phyloP scores from a whole-genome alignment of 2,113 vertebrate genomes.

The Malurus elegans region DNA sequence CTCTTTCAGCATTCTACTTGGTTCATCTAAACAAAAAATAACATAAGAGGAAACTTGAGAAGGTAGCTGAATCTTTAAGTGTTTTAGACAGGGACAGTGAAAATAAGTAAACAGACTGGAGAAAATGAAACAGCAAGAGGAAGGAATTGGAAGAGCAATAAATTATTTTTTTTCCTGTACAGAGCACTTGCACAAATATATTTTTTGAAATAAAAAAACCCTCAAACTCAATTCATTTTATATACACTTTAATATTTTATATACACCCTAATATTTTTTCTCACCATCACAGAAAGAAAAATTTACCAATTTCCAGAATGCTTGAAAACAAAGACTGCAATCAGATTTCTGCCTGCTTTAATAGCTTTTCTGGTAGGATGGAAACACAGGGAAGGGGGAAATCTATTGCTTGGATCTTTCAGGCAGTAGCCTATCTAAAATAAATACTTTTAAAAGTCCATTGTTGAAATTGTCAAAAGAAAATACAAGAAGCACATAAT shows the following conservation, averaged over 20 bases:
- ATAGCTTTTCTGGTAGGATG: not conserved
- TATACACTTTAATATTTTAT: not conserved
- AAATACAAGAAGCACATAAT: not conserved
- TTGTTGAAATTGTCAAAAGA: not conserved
- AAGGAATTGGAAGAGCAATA: not conserved
- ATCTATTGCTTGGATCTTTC: not conserved
- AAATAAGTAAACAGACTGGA: not conserved
- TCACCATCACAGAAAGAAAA: not conserved
- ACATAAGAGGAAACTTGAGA: not conserved
- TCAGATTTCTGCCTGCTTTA: conserved; percentile 1
- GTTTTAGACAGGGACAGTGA: not conserved
- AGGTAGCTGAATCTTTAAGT: not conserved
- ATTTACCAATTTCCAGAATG: not conserved
- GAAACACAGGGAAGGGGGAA: not conserved
- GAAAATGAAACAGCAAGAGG: not conserved
- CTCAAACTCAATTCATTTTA: not conserved
- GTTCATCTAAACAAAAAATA: not conserved
- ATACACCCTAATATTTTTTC: not conserved
- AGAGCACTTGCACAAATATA: not conserved
- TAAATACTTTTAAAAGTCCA: not conserved
- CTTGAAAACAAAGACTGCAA: not conserved
- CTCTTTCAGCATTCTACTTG: not conserved
- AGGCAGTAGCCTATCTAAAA: not conserved
- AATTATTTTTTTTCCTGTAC: not conserved
- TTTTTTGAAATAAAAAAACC: not conserved